Evolutionary conservation across 2,888 invertebrate genomes (phyloP).

Genomic region (Lacanobia wlatinum): DNA sequence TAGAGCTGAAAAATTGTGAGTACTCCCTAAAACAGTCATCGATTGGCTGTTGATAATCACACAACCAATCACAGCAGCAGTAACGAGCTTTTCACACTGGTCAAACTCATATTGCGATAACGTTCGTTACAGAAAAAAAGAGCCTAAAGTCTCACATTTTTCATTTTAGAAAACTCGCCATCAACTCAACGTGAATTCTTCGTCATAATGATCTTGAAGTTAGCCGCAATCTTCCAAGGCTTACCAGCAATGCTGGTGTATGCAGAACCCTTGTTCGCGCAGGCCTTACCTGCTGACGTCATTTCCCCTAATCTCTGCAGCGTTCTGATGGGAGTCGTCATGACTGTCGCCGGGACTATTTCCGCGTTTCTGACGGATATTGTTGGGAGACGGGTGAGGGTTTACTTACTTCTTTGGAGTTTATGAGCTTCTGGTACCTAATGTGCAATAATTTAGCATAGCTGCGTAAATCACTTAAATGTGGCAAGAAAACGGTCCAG

Average conservation of each 20-base stretch:
- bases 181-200: conserved; percentile 76
- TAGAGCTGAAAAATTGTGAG: no score
- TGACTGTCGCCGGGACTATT: conserved; percentile 59
- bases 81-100: no score
- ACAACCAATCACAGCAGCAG: no score
- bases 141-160: no score
- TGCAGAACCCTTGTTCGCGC: conserved; percentile 78
- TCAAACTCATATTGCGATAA: no score
- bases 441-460: background rate
- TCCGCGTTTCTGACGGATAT: conserved; percentile 66
- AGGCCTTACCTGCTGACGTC: conserved; percentile 75
- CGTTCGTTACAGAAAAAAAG: no score
- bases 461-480: no score
- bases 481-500: no score
- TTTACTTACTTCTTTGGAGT: background rate
- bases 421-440: conserved; percentile 7
- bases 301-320: conserved; percentile 64
- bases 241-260: conserved; percentile 80
- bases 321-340: conserved; percentile 64
- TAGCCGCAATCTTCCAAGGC: conserved; percentile 79
- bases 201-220: conserved; percentile 70
- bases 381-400: conserved; percentile 68
- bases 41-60: no score
- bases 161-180: conserved; percentile 74
- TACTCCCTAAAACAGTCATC: no score